Percentiles rank a stretch among this genome's conserved stretches.
Conservation (phyloP, 2,888 invertebrate species). For the Frankliniella intonsa region DNA sequence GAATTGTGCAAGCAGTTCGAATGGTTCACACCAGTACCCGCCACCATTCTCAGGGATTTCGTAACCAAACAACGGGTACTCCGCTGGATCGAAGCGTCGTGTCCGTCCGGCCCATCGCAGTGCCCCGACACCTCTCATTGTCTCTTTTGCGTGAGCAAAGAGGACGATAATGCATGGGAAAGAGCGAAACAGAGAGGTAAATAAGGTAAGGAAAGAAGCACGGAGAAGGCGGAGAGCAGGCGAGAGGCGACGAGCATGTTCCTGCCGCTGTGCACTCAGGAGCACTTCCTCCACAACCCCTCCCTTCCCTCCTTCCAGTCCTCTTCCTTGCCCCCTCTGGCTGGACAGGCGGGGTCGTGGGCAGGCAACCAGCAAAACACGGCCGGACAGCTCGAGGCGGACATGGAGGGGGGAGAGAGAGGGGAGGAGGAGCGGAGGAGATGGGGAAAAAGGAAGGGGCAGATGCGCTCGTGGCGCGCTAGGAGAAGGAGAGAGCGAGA, state of each 20-base stretch:
- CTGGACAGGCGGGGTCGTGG: background rate
- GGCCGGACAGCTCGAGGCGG: background rate
- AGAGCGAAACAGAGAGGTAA: background rate
- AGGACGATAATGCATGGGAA: background rate
- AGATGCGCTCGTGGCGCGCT: background rate
- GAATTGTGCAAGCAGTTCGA: too few relatives aligned
- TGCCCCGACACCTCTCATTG: background rate
- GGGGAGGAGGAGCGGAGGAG: background rate
- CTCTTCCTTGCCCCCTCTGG: background rate
- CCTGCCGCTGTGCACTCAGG: conserved; percentile 15
- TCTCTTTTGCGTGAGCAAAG: background rate
- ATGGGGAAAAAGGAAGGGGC: background rate
- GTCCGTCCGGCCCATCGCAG: background rate
- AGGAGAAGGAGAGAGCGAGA: background rate
- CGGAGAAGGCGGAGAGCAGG: background rate
- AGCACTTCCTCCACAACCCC: background rate
- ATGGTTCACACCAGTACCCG: too few relatives aligned
- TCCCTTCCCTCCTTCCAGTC: background rate
- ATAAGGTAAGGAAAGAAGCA: background rate
- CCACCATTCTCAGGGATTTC: too few relatives aligned
- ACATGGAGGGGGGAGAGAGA: background rate
- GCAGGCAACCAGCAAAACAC: background rate
- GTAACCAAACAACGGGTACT: too few relatives aligned
- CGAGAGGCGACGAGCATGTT: background rate
- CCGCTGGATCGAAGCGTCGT: too few relatives aligned